A percentile compares a stretch with the other conserved stretches of the same genome.
phyloP scores from a whole-genome alignment of 2,113 vertebrate species.

The Plecotus auritus region DNA sequence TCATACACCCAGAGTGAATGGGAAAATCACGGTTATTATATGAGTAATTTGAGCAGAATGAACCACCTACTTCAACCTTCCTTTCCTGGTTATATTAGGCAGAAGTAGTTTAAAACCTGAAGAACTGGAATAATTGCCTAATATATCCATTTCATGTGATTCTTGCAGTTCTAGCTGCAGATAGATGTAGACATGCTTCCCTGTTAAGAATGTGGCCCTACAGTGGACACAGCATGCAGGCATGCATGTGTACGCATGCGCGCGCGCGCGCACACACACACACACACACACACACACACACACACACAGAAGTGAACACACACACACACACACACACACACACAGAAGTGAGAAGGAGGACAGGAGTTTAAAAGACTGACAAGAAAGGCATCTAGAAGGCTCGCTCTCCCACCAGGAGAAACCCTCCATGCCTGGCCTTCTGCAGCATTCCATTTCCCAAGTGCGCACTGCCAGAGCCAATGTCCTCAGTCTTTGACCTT shows the following conservation, averaged over 20 bases:
- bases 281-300: too few relatives aligned
- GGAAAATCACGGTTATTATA: background rate
- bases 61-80: background rate
- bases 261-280: too few relatives aligned
- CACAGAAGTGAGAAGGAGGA: accelerated
- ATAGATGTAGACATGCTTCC: background rate
- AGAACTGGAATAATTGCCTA: slow-evolving; percentile 30
- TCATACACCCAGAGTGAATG: background rate
- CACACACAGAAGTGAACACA: too few relatives aligned
- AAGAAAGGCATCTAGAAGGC: background rate
- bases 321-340: too few relatives aligned
- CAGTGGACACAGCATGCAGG: too few relatives aligned
- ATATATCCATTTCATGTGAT: background rate
- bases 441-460: background rate
- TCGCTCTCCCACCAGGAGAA: background rate
- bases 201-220: background rate
- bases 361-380: background rate
- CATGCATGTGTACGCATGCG: accelerated
- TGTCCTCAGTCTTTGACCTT: background rate
- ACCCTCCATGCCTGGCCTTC: background rate
- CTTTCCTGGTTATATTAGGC: slow-evolving; percentile 34
- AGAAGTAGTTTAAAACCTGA: slow-evolving; percentile 3
- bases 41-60: background rate
- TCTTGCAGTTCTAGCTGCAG: background rate
- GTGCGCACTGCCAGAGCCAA: background rate